Conservation (phyloP, 2,888 invertebrate species). For the Luperina nickerlii region DNA sequence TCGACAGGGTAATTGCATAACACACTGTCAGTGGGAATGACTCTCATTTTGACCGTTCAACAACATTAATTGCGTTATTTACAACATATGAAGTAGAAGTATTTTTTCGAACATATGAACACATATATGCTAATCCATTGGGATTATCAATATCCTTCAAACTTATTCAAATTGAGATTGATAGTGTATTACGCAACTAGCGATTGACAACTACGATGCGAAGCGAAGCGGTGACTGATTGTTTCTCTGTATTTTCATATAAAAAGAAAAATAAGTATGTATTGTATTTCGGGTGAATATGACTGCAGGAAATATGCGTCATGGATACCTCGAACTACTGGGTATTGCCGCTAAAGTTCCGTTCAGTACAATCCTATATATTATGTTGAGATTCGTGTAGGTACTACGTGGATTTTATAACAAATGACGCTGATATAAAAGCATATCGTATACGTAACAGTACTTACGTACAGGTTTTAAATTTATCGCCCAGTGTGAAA, state of each 20-base stretch:
- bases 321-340: neutral
- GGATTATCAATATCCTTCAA: too few relatives aligned
- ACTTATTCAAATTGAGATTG: too few relatives aligned
- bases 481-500: constrained; percentile 33
- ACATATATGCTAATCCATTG: too few relatives aligned
- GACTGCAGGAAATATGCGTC: constrained; percentile 6
- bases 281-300: neutral
- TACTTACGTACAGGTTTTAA: constrained; percentile 19
- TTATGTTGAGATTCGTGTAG: neutral
- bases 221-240: neutral
- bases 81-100: neutral
- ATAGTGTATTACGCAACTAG: neutral
- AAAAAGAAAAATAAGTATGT: neutral
- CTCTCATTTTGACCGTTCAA: neutral
- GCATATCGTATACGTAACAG: constrained; percentile 5
- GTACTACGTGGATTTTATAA: constrained; percentile 2
- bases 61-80: neutral
- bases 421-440: constrained; percentile 13
- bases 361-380: neutral
- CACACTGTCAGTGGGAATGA: neutral
- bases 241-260: neutral
- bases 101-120: too few relatives aligned
- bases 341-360: neutral
- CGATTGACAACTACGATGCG: too few relatives aligned
- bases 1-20: neutral